These are phyloP conservation scores for Apus apus DNA, from an alignment of 2,113 vertebrate species.

Conservation along the genomic window DNA sequence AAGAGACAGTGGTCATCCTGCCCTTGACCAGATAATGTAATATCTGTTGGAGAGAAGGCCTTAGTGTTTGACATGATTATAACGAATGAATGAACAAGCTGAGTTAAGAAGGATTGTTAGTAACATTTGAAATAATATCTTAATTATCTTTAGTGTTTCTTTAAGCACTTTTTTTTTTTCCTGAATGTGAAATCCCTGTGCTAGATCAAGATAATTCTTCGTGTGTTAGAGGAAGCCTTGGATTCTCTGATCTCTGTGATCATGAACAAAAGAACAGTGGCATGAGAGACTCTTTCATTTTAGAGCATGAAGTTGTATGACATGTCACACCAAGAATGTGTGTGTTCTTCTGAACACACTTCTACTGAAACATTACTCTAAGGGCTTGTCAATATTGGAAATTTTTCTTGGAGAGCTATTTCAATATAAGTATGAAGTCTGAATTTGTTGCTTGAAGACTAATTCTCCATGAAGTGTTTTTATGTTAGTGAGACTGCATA, in stretches of 20 bases:
- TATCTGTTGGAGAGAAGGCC: not conserved
- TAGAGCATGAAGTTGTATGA: not conserved
- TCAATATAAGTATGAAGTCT: not conserved
- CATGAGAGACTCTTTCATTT: not conserved
- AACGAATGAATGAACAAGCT: not conserved
- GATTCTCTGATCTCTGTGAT: not conserved
- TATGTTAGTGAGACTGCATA: not conserved
- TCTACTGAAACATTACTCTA: not conserved
- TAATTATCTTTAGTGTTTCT: not conserved
- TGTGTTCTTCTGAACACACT: no score
- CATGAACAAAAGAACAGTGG: not conserved
- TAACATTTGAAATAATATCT: not conserved
- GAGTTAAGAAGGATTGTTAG: not conserved
- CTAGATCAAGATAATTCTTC: not conserved
- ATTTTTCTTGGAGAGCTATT: not conserved
- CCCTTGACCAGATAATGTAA: not conserved
- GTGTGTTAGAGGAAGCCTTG: not conserved
- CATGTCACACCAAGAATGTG: not conserved
- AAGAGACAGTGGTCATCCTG: not conserved
- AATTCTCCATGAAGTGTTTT: not conserved
- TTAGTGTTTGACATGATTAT: not conserved
- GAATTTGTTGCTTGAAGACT: not conserved
- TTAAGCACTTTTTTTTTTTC: not conserved
- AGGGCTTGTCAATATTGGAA: not conserved
- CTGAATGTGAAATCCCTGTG: not conserved